A percentile compares a stretch with the other conserved stretches of the same genome.
These are phyloP conservation scores for Nasonia giraulti DNA, from an alignment of 1,140 invertebrate species.

Conservation along the genomic window DNA sequence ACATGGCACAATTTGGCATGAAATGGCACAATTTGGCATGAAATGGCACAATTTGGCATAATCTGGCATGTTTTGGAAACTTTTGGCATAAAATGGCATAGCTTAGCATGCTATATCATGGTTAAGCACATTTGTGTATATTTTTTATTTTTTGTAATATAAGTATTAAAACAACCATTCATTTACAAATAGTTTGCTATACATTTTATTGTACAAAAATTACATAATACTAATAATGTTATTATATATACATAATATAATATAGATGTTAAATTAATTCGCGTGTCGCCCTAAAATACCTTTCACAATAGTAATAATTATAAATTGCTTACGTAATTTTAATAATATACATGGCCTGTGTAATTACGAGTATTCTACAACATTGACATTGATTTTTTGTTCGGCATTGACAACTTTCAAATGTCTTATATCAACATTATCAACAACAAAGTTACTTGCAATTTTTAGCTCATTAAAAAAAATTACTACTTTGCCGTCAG, in stretches of 20 bases:
- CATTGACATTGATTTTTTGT: neutral
- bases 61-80: neutral
- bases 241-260: neutral
- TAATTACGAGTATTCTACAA: neutral
- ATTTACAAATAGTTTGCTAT: neutral
- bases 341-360: neutral
- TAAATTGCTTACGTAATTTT: neutral
- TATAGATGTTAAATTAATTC: neutral
- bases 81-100: neutral
- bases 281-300: neutral
- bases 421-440: neutral
- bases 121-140: neutral
- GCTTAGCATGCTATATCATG: neutral
- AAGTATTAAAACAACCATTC: neutral
- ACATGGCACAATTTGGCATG: neutral
- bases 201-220: neutral
- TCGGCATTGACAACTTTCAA: conserved; percentile 7
- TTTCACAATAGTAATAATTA: neutral
- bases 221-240: neutral
- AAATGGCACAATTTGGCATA: neutral
- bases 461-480: neutral
- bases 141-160: neutral
- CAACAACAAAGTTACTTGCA: neutral
- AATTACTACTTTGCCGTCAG: neutral
- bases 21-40: neutral